Conservation (phyloP, 1,140 invertebrate genomes). For the Zaprionus capensis region DNA sequence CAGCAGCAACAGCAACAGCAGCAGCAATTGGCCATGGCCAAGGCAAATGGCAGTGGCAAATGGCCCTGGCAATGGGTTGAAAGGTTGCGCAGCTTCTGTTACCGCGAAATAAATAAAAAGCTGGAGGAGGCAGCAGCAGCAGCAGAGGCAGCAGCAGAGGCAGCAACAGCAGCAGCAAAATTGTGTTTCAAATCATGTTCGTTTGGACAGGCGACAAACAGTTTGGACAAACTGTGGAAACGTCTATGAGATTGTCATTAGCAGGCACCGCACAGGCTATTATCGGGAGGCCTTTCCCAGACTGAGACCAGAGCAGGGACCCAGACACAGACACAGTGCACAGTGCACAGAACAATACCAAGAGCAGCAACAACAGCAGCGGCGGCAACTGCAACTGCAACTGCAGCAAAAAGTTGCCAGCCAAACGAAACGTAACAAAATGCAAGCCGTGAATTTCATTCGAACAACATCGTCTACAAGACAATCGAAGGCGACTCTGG, state of each 20-base stretch:
- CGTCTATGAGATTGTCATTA: constrained; percentile 81
- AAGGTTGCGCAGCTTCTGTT: constrained; percentile 67
- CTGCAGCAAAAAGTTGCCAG: constrained; percentile 71
- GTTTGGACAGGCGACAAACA: constrained; percentile 79
- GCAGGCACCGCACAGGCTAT: constrained; percentile 54
- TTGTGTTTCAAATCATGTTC: constrained; percentile 81
- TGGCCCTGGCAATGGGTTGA: constrained; percentile 49
- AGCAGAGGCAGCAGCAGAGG: neutral
- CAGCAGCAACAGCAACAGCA: constrained; percentile 1
- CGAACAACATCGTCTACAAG: constrained; percentile 80
- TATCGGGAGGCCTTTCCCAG: constrained; percentile 43
- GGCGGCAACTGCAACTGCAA: constrained; percentile 19
- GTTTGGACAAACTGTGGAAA: constrained; percentile 79
- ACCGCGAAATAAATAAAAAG: constrained; percentile 60
- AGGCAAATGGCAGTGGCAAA: constrained; percentile 12
- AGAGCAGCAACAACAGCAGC: constrained; percentile 23
- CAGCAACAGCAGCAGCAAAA: constrained; percentile 44
- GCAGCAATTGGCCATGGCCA: constrained; percentile 55
- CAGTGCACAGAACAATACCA: constrained; percentile 61
- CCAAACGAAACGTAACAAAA: constrained; percentile 78
- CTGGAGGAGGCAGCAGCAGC: neutral
- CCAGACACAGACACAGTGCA: neutral
- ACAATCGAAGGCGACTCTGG: constrained; percentile 78
- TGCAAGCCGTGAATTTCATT: constrained; percentile 82
- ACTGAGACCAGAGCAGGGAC: constrained; percentile 24